A percentile compares a stretch with the other conserved stretches of the same genome.
Conservation (phyloP, 2,113 vertebrate species). For the Hipposideros armiger region DNA sequence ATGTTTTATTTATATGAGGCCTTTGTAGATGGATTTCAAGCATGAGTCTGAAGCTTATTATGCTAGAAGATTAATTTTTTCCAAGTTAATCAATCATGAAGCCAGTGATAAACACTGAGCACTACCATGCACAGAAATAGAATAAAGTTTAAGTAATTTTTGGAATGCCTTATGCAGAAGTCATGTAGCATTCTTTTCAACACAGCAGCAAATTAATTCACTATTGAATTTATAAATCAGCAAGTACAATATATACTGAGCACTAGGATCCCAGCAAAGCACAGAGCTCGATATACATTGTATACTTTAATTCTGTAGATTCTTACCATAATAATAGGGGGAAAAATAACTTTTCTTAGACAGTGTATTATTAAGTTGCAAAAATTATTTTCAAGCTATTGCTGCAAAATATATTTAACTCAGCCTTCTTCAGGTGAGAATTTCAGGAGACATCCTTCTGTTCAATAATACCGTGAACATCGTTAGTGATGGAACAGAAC, state of each 20-base stretch:
- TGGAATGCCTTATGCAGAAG: not conserved
- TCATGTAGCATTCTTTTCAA: not conserved
- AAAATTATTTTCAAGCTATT: slow-evolving; percentile 3
- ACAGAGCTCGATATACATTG: not conserved
- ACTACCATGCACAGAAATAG: not conserved
- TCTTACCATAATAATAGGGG: not conserved
- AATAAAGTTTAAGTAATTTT: not conserved
- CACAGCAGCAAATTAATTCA: not conserved
- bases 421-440: not conserved
- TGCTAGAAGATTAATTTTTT: slow-evolving; percentile 21
- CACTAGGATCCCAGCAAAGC: not conserved
- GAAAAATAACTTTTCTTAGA: not conserved
- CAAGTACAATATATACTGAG: not conserved
- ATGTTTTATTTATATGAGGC: not conserved
- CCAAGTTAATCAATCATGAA: slow-evolving; percentile 8
- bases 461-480: not conserved
- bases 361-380: not conserved
- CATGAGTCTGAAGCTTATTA: not conserved
- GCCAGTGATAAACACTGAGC: not conserved
- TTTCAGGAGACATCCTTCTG: not conserved
- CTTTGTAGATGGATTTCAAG: not conserved
- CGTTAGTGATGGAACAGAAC: not conserved
- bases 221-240: not conserved
- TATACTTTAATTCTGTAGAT: not conserved
- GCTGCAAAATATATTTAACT: not conserved